Percentiles rank a stretch among this genome's conserved stretches.
These are phyloP conservation scores for Vulpes ferrilata DNA, from an alignment of 2,113 vertebrate species.

Conservation along the genomic window DNA sequence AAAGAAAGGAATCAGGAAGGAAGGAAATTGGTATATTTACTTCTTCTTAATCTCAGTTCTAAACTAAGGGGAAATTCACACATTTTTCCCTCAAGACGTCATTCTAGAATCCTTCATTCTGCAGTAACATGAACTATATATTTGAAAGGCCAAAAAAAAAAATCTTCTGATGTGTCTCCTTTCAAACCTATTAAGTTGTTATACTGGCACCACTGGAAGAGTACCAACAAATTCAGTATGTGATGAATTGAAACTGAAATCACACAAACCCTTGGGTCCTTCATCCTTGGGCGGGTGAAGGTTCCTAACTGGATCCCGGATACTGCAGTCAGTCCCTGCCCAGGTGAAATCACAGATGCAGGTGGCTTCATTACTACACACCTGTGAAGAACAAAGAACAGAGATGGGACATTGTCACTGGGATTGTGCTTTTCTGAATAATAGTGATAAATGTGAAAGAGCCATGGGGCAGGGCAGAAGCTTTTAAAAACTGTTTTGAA, in stretches of 20 bases:
- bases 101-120: constrained; percentile 32
- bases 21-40: constrained; percentile 8
- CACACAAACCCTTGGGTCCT: constrained; percentile 97
- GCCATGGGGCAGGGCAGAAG: neutral
- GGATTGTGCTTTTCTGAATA: neutral
- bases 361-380: constrained; percentile 99
- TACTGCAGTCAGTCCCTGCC: constrained; percentile 99
- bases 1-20: constrained; percentile 4
- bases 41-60: constrained; percentile 52
- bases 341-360: constrained; percentile 97
- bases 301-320: constrained; percentile 94
- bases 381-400: constrained; percentile 85
- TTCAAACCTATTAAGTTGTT: neutral
- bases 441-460: neutral
- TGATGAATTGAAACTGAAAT: constrained; percentile 85
- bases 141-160: neutral
- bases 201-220: neutral
- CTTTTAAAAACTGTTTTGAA: neutral
- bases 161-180: neutral
- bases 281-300: constrained; percentile 90
- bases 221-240: neutral
- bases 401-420: neutral
- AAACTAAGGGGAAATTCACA: constrained; percentile 44
- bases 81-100: constrained; percentile 25
- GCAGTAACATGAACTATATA: constrained; percentile 35